Conservation (phyloP, 1,140 invertebrate species). For the Tribolium castaneum region DNA sequence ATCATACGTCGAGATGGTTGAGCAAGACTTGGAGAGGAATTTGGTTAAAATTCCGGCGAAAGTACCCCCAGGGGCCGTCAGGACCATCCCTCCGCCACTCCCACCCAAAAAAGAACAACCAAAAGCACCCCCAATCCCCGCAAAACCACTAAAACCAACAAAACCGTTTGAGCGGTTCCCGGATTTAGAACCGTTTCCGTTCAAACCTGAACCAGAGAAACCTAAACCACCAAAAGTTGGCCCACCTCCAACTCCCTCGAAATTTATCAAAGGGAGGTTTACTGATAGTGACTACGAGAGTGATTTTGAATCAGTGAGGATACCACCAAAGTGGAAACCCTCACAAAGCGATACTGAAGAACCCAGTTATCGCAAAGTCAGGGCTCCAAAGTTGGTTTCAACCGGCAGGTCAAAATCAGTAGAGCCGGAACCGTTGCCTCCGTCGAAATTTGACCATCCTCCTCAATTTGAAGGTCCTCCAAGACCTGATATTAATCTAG, state of each 20-base stretch:
- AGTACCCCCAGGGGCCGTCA: slow-evolving; percentile 67
- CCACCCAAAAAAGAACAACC: slow-evolving; percentile 66
- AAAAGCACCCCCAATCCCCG: slow-evolving; percentile 64
- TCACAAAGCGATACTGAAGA: slow-evolving; percentile 76
- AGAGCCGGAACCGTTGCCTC: slow-evolving; percentile 69
- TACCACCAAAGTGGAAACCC: slow-evolving; percentile 72
- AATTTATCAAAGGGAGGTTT: slow-evolving; percentile 71
- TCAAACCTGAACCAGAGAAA: slow-evolving; percentile 63
- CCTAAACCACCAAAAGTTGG: slow-evolving; percentile 62
- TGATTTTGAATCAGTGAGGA: slow-evolving; percentile 70
- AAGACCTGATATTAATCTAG: slow-evolving; percentile 63
- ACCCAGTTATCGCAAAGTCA: slow-evolving; percentile 68
- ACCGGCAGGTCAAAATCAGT: slow-evolving; percentile 67
- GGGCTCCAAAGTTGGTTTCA: slow-evolving; percentile 64
- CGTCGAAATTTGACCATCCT: slow-evolving; percentile 70
- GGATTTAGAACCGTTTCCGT: slow-evolving; percentile 69
- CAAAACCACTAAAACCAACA: slow-evolving; percentile 57
- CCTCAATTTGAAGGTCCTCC: slow-evolving; percentile 66
- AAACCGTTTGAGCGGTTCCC: slow-evolving; percentile 64
- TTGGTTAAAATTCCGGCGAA: slow-evolving; percentile 67
- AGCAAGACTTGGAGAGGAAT: slow-evolving; percentile 70
- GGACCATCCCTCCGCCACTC: slow-evolving; percentile 66
- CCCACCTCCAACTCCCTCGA: slow-evolving; percentile 70
- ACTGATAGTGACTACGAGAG: slow-evolving; percentile 80
- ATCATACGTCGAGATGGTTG: slow-evolving; percentile 70